These are phyloP conservation scores for Erpetoichthys calabaricus DNA, from an alignment of 2,797 vertebrate genomes.

Conservation along the genomic window DNA sequence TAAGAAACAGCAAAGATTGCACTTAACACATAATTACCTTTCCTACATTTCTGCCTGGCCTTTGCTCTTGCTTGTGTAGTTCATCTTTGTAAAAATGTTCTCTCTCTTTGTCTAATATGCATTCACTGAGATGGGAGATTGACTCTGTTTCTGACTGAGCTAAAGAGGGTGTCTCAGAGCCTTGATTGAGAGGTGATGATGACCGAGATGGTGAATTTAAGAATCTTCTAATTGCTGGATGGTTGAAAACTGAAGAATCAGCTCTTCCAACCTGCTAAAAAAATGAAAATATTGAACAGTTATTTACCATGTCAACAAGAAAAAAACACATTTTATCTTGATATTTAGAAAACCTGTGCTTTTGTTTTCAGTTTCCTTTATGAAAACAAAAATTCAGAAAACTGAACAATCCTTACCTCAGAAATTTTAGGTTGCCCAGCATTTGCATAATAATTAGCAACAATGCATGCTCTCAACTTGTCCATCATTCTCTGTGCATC, in stretches of 20 bases:
- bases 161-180: constrained; percentile 79
- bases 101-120: constrained; percentile 55
- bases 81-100: constrained; percentile 58
- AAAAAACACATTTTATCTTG: background rate
- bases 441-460: constrained; percentile 91
- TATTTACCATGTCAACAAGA: background rate
- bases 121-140: constrained; percentile 75
- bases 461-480: constrained; percentile 91
- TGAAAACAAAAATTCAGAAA: constrained; percentile 1
- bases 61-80: constrained; percentile 47
- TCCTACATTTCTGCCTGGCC: constrained; percentile 58
- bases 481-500: constrained; percentile 98
- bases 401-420: constrained; percentile 54
- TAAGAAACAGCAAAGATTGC: no score
- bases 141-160: constrained; percentile 86
- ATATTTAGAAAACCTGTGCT: background rate
- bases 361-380: background rate
- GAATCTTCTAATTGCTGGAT: constrained; percentile 88
- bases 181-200: constrained; percentile 88
- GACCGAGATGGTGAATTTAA: constrained; percentile 88
- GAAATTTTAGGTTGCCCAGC: constrained; percentile 72
- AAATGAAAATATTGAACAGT: constrained; percentile 6
- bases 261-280: constrained; percentile 60
- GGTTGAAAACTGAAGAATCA: constrained; percentile 77
- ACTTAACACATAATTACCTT: constrained; percentile 42